A percentile compares a stretch with the other conserved stretches of the same genome.
These are phyloP conservation scores for Drepana arcuata DNA, from an alignment of 1,140 invertebrate genomes.

Conservation along the genomic window DNA sequence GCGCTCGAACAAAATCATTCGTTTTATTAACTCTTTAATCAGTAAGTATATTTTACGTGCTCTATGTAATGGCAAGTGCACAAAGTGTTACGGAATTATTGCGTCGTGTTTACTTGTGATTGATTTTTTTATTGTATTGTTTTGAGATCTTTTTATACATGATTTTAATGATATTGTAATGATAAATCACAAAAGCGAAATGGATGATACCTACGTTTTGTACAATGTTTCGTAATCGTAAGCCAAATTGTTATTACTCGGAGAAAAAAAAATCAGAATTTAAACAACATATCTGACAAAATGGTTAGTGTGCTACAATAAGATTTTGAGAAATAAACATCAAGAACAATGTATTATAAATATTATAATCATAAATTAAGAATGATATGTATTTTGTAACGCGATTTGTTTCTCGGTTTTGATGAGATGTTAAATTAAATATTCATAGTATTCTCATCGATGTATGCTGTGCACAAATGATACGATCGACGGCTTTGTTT, in stretches of 20 bases:
- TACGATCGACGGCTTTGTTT: constrained; percentile 38
- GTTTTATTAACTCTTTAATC: too few species aligned
- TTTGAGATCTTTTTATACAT: constrained; percentile 30
- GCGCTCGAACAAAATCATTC: too few species aligned
- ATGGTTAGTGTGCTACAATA: constrained; percentile 71
- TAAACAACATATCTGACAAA: constrained; percentile 71
- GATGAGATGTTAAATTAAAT: constrained; percentile 57
- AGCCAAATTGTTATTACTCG: constrained; percentile 65
- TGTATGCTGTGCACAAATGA: constrained; percentile 64
- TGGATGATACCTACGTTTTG: constrained; percentile 39
- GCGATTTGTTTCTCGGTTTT: constrained; percentile 60
- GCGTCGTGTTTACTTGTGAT: too few species aligned
- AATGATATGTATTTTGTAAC: constrained; percentile 69
- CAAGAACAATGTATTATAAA: constrained; percentile 68
- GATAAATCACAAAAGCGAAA: constrained; percentile 34
- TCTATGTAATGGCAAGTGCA: too few species aligned
- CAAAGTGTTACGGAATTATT: too few species aligned
- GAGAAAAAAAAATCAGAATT: constrained; percentile 70
- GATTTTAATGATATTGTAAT: constrained; percentile 39
- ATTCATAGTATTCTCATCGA: constrained; percentile 45
- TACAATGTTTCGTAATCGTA: constrained; percentile 42
- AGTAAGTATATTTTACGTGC: too few species aligned
- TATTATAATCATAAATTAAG: constrained; percentile 66
- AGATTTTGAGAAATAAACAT: constrained; percentile 60
- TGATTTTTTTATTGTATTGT: constrained; percentile 31